Conservation (phyloP, 2,113 vertebrate genomes). For the Poecile atricapillus region DNA sequence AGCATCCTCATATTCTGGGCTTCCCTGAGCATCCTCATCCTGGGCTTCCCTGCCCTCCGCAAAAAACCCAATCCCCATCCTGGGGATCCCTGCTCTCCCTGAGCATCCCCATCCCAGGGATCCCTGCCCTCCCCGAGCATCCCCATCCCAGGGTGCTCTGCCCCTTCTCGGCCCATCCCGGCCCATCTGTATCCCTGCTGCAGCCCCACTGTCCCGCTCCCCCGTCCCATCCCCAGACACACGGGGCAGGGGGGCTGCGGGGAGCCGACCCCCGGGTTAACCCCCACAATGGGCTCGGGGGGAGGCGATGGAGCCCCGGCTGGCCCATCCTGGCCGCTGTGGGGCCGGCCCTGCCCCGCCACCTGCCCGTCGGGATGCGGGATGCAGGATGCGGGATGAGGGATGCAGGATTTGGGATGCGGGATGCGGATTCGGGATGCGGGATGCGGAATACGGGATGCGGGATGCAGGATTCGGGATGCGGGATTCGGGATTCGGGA, state of each 20-base stretch:
- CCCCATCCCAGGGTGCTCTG: not conserved
- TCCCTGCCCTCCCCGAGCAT: too few relatives aligned
- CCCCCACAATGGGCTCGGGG: not conserved
- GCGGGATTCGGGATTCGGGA: too few relatives aligned
- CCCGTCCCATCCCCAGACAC: not conserved
- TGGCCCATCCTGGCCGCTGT: not conserved
- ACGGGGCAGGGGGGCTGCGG: not conserved
- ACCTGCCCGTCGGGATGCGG: not conserved
- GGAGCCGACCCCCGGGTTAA: not conserved
- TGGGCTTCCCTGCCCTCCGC: not conserved
- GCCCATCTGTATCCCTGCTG: not conserved
- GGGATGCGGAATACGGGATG: too few relatives aligned
- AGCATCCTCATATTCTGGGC: not conserved
- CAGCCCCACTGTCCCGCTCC: not conserved
- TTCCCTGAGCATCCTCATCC: not conserved
- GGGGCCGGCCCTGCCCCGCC: not conserved
- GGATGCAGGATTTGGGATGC: too few relatives aligned
- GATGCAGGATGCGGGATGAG: not conserved
- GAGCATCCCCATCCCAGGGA: not conserved
- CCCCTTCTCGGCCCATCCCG: not conserved
- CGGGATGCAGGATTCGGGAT: too few relatives aligned
- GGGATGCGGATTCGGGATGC: too few relatives aligned
- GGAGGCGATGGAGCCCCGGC: not conserved
- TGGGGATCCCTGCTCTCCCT: fast-evolving
- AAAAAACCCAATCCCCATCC: not conserved